Conservation (phyloP, 2,797 vertebrate species). For the Sebastes alutus region DNA sequence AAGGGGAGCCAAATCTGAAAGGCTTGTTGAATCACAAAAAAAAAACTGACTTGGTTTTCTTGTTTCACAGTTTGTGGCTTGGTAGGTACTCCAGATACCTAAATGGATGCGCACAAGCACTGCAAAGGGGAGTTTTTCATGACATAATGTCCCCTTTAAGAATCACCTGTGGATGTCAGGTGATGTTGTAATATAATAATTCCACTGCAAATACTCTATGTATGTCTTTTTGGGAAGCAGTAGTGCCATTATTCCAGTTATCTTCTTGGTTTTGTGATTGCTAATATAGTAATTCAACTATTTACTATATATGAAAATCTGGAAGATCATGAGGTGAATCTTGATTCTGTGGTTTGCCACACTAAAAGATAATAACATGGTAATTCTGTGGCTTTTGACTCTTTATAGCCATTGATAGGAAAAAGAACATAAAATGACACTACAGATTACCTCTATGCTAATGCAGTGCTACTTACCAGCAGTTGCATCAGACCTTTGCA, state of each 20-base stretch:
- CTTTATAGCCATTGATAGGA: background rate
- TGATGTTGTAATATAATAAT: background rate
- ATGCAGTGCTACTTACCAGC: conserved; percentile 13
- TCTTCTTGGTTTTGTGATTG: background rate
- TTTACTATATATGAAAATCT: background rate
- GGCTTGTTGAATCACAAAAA: too few species aligned
- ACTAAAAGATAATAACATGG: background rate
- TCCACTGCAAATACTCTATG: background rate
- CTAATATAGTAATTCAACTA: background rate
- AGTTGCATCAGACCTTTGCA: conserved; percentile 30
- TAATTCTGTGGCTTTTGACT: conserved; percentile 1
- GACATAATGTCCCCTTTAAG: too few species aligned
- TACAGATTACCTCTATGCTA: background rate
- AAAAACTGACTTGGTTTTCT: too few species aligned
- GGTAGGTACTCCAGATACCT: too few species aligned
- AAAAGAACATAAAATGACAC: conserved; percentile 1
- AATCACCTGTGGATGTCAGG: background rate
- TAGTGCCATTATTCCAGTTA: background rate
- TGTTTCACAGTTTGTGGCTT: too few species aligned
- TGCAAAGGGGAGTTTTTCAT: too few species aligned
- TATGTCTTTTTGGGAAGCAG: background rate
- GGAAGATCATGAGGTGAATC: background rate
- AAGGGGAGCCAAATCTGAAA: too few species aligned
- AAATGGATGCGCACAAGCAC: too few species aligned
- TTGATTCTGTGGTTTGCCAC: background rate